Percentiles rank a stretch among this genome's conserved stretches.
Conservation (phyloP, 2,888 invertebrate genomes). For the Carterocephalus palaemon region DNA sequence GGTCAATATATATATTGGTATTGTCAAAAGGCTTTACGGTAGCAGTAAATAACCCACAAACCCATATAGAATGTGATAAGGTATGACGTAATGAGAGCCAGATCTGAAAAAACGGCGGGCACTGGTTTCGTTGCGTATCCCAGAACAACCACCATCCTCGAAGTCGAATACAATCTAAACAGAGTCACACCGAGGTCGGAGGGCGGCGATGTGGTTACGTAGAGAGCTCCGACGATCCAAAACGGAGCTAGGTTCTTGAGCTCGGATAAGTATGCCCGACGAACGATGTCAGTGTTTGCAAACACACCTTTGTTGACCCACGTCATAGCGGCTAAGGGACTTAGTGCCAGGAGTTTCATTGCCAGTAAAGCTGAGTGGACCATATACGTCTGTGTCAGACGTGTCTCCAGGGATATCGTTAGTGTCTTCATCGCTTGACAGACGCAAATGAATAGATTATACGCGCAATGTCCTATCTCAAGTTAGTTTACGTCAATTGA, state of each 20-base stretch:
- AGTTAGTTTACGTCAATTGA: background rate
- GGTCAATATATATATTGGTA: background rate
- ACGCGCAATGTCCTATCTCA: background rate
- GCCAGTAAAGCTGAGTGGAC: slow-evolving; percentile 51
- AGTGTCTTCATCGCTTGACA: slow-evolving; percentile 32
- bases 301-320: slow-evolving; percentile 51
- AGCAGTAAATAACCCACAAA: slow-evolving; percentile 42
- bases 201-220: slow-evolving; percentile 44
- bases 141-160: slow-evolving; percentile 41
- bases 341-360: slow-evolving; percentile 46
- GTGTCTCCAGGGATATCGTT: slow-evolving; percentile 43
- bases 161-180: slow-evolving; percentile 42
- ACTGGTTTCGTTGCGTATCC: slow-evolving; percentile 44
- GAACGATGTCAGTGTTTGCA: slow-evolving; percentile 39
- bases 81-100: slow-evolving; percentile 47
- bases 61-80: slow-evolving; percentile 53
- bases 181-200: slow-evolving; percentile 37
- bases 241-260: slow-evolving; percentile 54
- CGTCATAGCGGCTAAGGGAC: slow-evolving; percentile 48
- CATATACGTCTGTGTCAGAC: slow-evolving; percentile 47
- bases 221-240: slow-evolving; percentile 53
- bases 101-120: slow-evolving; percentile 42
- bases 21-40: slow-evolving; percentile 37
- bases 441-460: slow-evolving; percentile 1
- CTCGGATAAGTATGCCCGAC: slow-evolving; percentile 52